These are phyloP conservation scores for Andrena bucephala DNA, from an alignment of 2,888 invertebrate genomes.

Conservation along the genomic window DNA sequence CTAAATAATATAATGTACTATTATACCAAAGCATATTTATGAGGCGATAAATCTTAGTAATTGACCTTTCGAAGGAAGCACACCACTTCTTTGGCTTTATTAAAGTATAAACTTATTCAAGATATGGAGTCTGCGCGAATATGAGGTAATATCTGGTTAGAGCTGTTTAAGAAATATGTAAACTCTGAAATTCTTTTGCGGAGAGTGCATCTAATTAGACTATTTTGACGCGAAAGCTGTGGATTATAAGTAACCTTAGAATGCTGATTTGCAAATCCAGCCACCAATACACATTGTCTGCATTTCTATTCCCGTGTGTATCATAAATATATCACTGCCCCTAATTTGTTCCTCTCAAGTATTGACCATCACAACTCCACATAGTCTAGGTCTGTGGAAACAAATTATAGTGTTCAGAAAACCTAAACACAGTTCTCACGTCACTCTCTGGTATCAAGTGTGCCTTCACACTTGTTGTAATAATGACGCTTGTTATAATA, in stretches of 20 bases:
- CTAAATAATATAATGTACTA: conserved; percentile 40
- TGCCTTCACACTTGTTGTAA: conserved; percentile 59
- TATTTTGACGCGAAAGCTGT: conserved; percentile 65
- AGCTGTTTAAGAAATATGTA: conserved; percentile 51
- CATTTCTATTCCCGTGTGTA: conserved; percentile 83
- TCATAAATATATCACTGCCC: conserved; percentile 71
- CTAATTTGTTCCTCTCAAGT: conserved; percentile 65
- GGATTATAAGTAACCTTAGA: conserved; percentile 65
- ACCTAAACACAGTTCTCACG: conserved; percentile 69
- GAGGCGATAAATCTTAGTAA: conserved; percentile 59
- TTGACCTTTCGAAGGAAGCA: conserved; percentile 72
- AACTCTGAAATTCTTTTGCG: conserved; percentile 51
- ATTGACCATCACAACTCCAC: conserved; percentile 63
- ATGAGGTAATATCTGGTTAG: conserved; percentile 58
- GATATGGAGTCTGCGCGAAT: conserved; percentile 50
- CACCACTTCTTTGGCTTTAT: conserved; percentile 65
- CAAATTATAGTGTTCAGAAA: conserved; percentile 62
- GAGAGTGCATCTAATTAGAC: conserved; percentile 63
- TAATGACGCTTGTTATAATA: conserved; percentile 59
- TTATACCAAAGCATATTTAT: conserved; percentile 46
- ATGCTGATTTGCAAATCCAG: conserved; percentile 83
- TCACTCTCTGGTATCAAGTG: conserved; percentile 61
- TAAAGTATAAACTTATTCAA: conserved; percentile 54
- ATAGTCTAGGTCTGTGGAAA: conserved; percentile 60
- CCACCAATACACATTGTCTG: conserved; percentile 89